Conservation (phyloP, 2,113 vertebrate species). For the Varanus komodoensis region DNA sequence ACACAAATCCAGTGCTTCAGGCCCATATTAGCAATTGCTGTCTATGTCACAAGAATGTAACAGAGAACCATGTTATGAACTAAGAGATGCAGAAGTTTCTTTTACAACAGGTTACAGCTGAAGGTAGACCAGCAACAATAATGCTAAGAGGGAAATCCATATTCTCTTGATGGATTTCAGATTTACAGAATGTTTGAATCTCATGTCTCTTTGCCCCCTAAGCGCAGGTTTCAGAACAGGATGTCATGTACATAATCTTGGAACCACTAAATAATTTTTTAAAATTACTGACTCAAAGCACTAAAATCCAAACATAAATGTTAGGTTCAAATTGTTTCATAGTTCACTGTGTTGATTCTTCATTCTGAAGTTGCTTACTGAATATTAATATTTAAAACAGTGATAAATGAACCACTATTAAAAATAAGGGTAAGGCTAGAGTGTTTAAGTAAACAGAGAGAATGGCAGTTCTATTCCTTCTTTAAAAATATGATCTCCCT, state of each 20-base stretch:
- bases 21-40: not conserved
- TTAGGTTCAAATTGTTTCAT: not conserved
- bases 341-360: not conserved
- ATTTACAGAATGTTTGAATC: not conserved
- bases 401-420: too few relatives aligned
- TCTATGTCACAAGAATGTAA: not conserved
- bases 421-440: too few relatives aligned
- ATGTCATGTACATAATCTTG: not conserved
- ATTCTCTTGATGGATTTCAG: not conserved
- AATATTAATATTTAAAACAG: too few relatives aligned
- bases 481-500: too few relatives aligned
- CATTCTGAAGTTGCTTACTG: too few relatives aligned
- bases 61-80: constrained; percentile 7
- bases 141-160: not conserved
- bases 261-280: too few relatives aligned
- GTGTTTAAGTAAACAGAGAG: too few relatives aligned
- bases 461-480: too few relatives aligned
- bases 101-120: not conserved
- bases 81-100: not conserved
- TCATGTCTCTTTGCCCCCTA: not conserved
- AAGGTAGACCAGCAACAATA: not conserved
- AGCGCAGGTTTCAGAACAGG: not conserved
- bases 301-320: not conserved
- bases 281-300: not conserved
- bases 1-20: constrained; percentile 2